Conservation (phyloP, 2,888 invertebrate species). For the Ophion ellenae region DNA sequence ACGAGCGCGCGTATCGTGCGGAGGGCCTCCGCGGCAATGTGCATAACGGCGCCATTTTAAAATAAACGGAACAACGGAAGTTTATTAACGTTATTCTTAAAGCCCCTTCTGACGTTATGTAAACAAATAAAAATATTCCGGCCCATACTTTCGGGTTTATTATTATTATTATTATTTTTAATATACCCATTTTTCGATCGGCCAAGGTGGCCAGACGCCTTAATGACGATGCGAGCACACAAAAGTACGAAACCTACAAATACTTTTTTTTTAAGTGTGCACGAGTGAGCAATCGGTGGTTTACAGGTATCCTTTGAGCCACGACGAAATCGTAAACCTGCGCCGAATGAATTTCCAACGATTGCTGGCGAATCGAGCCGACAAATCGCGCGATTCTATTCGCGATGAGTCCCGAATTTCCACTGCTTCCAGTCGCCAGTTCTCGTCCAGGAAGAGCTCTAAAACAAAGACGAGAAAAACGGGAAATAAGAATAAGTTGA, state of each 20-base stretch:
- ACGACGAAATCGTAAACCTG: conserved; percentile 78
- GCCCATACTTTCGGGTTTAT: too few species aligned
- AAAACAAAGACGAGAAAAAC: conserved; percentile 45
- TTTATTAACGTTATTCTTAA: too few species aligned
- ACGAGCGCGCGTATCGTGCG: too few species aligned
- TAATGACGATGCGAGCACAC: not conserved
- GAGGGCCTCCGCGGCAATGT: too few species aligned
- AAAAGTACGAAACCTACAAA: not conserved
- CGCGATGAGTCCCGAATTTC: not conserved
- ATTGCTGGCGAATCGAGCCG: conserved; percentile 31
- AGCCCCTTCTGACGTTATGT: too few species aligned
- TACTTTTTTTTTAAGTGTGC: not conserved
- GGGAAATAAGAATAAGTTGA: conserved; percentile 4
- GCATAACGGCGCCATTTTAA: too few species aligned
- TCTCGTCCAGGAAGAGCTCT: conserved; percentile 25
- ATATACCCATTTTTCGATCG: too few species aligned
- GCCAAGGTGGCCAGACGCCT: too few species aligned
- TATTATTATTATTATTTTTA: too few species aligned
- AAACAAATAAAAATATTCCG: too few species aligned
- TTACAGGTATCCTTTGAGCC: conserved; percentile 75
- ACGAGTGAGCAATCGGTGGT: conserved; percentile 59
- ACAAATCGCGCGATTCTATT: conserved; percentile 26
- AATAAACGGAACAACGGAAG: too few species aligned
- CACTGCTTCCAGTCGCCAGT: conserved; percentile 47
- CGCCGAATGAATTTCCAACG: conserved; percentile 69